Conservation (phyloP, 2,888 invertebrate genomes). For the Ochropacha duplaris region DNA sequence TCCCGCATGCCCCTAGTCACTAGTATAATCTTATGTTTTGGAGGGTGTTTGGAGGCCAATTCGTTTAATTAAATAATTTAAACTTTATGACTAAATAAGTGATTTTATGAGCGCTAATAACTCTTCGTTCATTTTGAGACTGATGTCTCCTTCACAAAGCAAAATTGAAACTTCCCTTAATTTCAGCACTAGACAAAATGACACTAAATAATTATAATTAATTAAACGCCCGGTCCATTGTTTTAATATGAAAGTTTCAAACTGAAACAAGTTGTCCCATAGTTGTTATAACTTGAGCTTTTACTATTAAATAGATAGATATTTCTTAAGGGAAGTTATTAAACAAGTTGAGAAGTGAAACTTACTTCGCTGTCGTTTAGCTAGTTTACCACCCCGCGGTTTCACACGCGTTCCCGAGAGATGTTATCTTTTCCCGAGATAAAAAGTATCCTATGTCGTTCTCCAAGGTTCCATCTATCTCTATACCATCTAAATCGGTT, state of each 20-base stretch:
- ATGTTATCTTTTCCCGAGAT: too few relatives aligned
- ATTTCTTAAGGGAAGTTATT: constrained; percentile 46
- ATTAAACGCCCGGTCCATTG: constrained; percentile 15
- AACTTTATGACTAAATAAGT: neutral
- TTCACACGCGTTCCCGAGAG: too few relatives aligned
- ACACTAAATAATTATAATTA: constrained; percentile 4
- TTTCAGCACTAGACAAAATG: constrained; percentile 1
- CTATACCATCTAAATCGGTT: too few relatives aligned
- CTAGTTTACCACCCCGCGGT: constrained; percentile 19
- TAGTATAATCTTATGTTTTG: too few relatives aligned
- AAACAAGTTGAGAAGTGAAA: constrained; percentile 39
- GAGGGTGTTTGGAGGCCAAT: too few relatives aligned
- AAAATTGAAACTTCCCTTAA: neutral
- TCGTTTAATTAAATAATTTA: neutral
- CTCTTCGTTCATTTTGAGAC: neutral
- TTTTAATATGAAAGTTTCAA: constrained; percentile 50
- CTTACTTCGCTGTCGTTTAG: constrained; percentile 17
- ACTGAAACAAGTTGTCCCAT: constrained; percentile 42
- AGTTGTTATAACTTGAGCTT: constrained; percentile 48
- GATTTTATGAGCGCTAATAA: neutral
- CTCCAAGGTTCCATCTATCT: too few relatives aligned
- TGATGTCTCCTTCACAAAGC: neutral
- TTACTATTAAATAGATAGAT: constrained; percentile 54
- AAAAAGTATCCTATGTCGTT: too few relatives aligned
- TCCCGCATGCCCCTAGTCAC: too few relatives aligned